These are phyloP conservation scores for Zosterops pallidus DNA, from an alignment of 2,113 vertebrate genomes.

Conservation along the genomic window DNA sequence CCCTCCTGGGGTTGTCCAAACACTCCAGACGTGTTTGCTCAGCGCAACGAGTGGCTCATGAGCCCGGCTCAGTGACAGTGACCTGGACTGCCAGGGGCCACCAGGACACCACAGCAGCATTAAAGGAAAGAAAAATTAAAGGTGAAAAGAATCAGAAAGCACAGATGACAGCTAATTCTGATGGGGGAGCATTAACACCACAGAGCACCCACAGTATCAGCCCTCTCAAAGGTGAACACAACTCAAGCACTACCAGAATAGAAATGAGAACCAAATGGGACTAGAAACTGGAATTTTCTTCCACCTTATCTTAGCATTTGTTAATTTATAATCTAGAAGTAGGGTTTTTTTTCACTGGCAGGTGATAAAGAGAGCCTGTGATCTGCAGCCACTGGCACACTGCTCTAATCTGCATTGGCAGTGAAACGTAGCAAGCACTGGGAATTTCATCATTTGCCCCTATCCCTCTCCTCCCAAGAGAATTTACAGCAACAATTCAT, in stretches of 20 bases:
- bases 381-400: neutral
- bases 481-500: neutral
- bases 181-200: neutral
- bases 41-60: rapidly evolving
- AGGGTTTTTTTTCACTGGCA: neutral
- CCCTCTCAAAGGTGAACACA: neutral
- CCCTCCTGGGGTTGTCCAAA: neutral
- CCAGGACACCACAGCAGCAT: neutral
- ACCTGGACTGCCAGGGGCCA: rapidly evolving
- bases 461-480: neutral
- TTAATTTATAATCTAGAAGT: neutral
- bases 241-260: neutral
- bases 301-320: neutral
- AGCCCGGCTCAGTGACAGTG: neutral
- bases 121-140: neutral
- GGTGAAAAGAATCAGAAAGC: neutral
- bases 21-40: neutral
- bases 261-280: neutral
- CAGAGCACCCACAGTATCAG: neutral
- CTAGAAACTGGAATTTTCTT: neutral
- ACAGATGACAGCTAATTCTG: neutral
- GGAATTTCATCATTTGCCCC: neutral
- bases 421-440: neutral
- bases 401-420: neutral
- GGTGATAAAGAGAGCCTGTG: neutral